phyloP scores from a whole-genome alignment of 2,797 vertebrate genomes.

The Halcyon chelicuti region DNA sequence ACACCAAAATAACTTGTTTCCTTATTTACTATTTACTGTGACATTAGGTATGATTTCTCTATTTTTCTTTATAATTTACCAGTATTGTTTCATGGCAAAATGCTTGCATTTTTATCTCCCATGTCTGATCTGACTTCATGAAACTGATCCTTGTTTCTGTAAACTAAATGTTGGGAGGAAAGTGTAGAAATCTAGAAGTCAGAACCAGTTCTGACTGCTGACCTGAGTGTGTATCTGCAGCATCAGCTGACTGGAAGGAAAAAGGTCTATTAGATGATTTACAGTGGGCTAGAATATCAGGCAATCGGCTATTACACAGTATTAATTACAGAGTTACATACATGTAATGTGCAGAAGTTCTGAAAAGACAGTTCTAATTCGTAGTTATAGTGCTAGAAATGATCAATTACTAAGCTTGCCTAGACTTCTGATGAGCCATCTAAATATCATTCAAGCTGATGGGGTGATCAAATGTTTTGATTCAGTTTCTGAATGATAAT shows the following conservation, averaged over 20 bases:
- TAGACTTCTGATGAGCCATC: not conserved
- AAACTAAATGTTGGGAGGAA: constrained; percentile 25
- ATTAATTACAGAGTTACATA: not conserved
- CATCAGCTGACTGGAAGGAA: not conserved
- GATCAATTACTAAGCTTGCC: not conserved
- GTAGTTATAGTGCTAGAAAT: not conserved
- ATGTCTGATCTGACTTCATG: not conserved
- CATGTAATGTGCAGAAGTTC: not conserved
- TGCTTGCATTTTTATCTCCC: not conserved
- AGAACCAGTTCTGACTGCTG: not conserved
- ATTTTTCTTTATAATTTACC: not conserved
- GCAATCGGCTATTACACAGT: not conserved
- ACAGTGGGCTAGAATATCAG: not conserved
- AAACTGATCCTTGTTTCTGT: not conserved
- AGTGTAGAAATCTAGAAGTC: not conserved
- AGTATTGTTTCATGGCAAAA: not conserved
- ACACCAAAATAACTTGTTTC: not conserved
- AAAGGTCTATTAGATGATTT: not conserved
- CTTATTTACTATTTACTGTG: not conserved
- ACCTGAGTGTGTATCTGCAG: not conserved
- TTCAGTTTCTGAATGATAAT: not conserved
- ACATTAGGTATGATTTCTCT: not conserved
- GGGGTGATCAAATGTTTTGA: not conserved
- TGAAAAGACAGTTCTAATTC: not conserved
- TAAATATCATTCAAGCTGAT: not conserved